Conservation (phyloP, 2,113 vertebrate species). For the Columbina picui region DNA sequence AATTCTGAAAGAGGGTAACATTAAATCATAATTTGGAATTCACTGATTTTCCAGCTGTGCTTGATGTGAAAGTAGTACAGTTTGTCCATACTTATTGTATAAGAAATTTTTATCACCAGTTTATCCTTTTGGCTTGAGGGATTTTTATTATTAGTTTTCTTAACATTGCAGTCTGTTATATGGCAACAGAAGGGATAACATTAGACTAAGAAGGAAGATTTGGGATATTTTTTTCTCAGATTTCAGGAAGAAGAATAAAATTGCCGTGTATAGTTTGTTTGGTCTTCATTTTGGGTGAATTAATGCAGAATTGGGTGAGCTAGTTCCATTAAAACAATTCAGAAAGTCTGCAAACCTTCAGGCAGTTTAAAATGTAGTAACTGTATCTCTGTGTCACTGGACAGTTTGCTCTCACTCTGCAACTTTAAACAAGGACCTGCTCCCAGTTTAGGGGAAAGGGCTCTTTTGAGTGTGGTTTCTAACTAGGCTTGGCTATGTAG, state of each 20-base stretch:
- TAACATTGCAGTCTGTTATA: neutral
- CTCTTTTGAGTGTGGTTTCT: neutral
- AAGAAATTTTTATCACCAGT: neutral
- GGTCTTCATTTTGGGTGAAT: neutral
- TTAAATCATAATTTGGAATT: constrained; percentile 56
- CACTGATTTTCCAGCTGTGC: constrained; percentile 41
- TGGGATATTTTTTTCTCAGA: neutral
- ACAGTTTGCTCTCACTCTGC: neutral
- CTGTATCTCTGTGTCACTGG: neutral
- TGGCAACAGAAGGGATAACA: neutral
- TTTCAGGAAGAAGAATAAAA: neutral
- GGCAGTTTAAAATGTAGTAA: neutral
- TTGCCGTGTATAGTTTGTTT: neutral
- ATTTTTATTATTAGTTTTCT: constrained; percentile 25
- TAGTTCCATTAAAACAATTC: neutral
- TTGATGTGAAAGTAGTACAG: constrained; percentile 3
- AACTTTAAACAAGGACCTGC: neutral
- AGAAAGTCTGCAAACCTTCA: neutral
- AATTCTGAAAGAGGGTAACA: constrained; percentile 23
- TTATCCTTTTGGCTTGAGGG: constrained; percentile 50
- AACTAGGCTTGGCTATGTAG: neutral
- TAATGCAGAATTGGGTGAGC: neutral
- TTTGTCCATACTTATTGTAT: constrained; percentile 26
- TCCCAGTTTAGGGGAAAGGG: neutral
- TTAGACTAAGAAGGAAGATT: neutral